Conservation (phyloP, 2,888 invertebrate species). For the Leptarthrus brevirostris region DNA sequence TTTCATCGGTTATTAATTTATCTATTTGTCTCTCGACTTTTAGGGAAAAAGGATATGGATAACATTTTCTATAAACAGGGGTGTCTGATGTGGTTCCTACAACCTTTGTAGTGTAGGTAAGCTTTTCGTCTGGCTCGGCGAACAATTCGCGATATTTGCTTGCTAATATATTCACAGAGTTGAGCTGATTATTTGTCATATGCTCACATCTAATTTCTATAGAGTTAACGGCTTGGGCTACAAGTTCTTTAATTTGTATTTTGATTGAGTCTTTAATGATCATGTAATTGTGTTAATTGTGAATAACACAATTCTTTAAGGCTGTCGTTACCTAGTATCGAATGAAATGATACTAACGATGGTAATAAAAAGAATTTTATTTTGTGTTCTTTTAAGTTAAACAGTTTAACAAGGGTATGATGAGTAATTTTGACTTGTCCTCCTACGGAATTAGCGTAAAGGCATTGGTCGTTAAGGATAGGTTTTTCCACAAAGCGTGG, state of each 20-base stretch:
- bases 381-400: not conserved
- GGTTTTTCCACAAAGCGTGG: not conserved
- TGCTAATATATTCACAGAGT: not conserved
- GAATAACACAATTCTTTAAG: slow-evolving; percentile 10
- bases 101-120: slow-evolving; percentile 39
- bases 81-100: slow-evolving; percentile 33
- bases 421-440: not conserved
- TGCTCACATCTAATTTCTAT: not conserved
- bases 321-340: slow-evolving; percentile 34
- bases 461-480: slow-evolving; percentile 22
- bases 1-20: slow-evolving; percentile 40
- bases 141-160: not conserved
- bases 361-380: slow-evolving; percentile 27
- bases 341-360: not conserved
- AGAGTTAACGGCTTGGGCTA: not conserved
- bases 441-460: slow-evolving; percentile 11
- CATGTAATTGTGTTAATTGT: slow-evolving; percentile 33
- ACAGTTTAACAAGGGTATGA: not conserved
- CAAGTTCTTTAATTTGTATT: slow-evolving; percentile 41
- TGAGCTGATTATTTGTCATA: not conserved
- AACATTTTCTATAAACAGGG: slow-evolving; percentile 50
- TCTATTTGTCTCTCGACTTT: slow-evolving; percentile 34
- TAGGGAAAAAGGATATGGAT: slow-evolving; percentile 46
- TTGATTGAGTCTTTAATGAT: not conserved
- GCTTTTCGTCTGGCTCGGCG: slow-evolving; percentile 10